Conservation (phyloP, 53 echinoderm and acorn worm genomes). For the Pentamera pediparva region DNA sequence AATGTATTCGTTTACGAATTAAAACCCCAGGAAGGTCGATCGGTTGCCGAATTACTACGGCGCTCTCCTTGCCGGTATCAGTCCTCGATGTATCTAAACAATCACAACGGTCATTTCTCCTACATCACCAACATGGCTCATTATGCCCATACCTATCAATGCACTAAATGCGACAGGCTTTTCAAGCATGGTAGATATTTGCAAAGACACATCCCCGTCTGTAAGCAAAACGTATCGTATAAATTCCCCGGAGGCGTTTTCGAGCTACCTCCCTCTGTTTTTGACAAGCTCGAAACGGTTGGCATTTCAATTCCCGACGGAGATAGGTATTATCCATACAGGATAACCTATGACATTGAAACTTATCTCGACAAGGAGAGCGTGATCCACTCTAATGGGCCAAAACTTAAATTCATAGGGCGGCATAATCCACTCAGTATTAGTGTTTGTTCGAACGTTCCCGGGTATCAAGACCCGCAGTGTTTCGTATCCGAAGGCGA, state of each 20-base stretch:
- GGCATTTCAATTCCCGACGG: neutral
- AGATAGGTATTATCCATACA: neutral
- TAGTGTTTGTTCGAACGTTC: constrained; percentile 7
- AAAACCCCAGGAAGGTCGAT: neutral
- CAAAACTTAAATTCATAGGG: neutral
- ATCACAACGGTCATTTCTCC: neutral
- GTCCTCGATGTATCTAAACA: neutral
- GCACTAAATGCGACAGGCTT: neutral
- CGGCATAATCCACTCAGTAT: neutral
- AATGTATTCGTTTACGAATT: too few species aligned
- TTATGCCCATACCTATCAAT: neutral
- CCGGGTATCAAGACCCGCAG: neutral
- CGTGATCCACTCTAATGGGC: neutral
- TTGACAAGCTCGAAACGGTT: too few species aligned
- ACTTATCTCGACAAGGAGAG: too few species aligned
- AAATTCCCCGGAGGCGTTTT: neutral
- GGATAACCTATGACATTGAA: too few species aligned
- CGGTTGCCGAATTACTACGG: neutral
- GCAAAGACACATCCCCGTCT: too few species aligned
- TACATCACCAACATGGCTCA: neutral
- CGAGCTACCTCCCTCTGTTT: neutral
- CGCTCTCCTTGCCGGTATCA: neutral
- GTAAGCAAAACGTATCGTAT: too few species aligned
- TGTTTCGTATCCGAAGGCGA: constrained; percentile 17
- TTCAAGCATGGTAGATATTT: neutral